These are phyloP conservation scores for Anoncus sp. DNA, from an alignment of 2,888 invertebrate genomes.

Conservation along the genomic window DNA sequence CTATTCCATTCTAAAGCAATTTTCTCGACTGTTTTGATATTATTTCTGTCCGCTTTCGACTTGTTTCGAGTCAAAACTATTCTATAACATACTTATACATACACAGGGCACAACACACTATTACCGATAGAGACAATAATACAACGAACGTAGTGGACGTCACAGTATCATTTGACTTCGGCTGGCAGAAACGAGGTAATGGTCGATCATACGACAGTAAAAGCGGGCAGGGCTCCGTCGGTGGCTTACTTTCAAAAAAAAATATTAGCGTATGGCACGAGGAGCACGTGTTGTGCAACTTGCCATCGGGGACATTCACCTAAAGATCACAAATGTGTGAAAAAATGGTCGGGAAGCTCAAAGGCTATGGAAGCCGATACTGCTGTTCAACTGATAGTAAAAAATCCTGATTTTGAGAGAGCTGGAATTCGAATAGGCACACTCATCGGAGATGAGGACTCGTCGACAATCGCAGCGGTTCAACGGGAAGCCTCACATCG, in stretches of 20 bases:
- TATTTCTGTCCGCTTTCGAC: too few relatives aligned
- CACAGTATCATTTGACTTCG: slow-evolving; percentile 18
- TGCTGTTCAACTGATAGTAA: slow-evolving; percentile 41
- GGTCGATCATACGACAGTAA: slow-evolving; percentile 19
- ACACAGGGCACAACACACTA: too few relatives aligned
- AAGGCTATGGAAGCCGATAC: slow-evolving; percentile 46
- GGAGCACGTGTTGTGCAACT: slow-evolving; percentile 23
- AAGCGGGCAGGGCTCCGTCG: slow-evolving; percentile 5
- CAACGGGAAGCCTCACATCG: slow-evolving; percentile 33
- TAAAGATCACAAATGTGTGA: too few relatives aligned
- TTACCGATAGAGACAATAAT: background rate
- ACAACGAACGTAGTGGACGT: background rate
- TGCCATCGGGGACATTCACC: slow-evolving; percentile 49
- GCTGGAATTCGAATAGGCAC: slow-evolving; percentile 37
- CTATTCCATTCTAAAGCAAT: too few relatives aligned
- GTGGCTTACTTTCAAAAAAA: background rate
- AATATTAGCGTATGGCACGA: background rate
- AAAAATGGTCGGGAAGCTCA: slow-evolving; percentile 61
- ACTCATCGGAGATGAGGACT: slow-evolving; percentile 61
- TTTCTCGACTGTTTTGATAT: too few relatives aligned
- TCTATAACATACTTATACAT: too few relatives aligned
- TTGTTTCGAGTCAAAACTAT: too few relatives aligned
- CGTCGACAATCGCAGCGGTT: slow-evolving; percentile 53
- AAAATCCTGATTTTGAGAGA: slow-evolving; percentile 30
- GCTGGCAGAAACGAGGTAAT: slow-evolving; percentile 30